A percentile compares a stretch with the other conserved stretches of the same genome.
Evolutionary conservation across 1,140 invertebrate species (phyloP).

Genomic region (Aphaenogaster ashmeadi): DNA sequence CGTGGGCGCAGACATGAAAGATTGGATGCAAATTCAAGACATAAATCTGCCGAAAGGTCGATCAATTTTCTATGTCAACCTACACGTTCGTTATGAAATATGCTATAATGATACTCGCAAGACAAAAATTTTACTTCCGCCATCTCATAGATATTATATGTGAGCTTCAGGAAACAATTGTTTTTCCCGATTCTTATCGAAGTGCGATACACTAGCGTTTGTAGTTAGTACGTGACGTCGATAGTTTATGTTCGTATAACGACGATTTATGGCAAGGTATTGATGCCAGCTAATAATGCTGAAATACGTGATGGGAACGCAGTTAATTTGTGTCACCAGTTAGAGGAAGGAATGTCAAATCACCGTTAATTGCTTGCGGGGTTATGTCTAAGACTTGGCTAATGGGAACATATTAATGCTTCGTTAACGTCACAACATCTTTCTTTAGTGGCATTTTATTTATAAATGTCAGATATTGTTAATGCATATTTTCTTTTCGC

Average conservation of each 20-base stretch:
- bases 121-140: slow-evolving; percentile 46
- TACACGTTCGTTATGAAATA: slow-evolving; percentile 53
- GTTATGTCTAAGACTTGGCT: slow-evolving; percentile 12
- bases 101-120: slow-evolving; percentile 12
- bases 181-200: slow-evolving; percentile 28
- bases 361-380: slow-evolving; percentile 35
- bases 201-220: background rate
- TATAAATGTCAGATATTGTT: background rate
- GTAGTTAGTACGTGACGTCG: slow-evolving; percentile 12
- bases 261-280: slow-evolving; percentile 48
- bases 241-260: slow-evolving; percentile 30
- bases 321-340: slow-evolving; percentile 59
- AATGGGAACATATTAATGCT: slow-evolving; percentile 63
- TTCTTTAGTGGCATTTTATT: background rate
- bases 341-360: slow-evolving; percentile 34
- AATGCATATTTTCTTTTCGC: slow-evolving; percentile 7
- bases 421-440: background rate
- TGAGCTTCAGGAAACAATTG: slow-evolving; percentile 3
- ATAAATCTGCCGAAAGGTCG: slow-evolving; percentile 62
- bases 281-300: slow-evolving; percentile 27
- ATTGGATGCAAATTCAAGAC: slow-evolving; percentile 59
- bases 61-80: slow-evolving; percentile 63
- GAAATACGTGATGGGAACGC: slow-evolving; percentile 32
- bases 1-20: slow-evolving; percentile 47
- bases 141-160: slow-evolving; percentile 14